Evolutionary conservation across 2,888 invertebrate genomes (phyloP).

Genomic region (Drosophila meridionalis): DNA sequence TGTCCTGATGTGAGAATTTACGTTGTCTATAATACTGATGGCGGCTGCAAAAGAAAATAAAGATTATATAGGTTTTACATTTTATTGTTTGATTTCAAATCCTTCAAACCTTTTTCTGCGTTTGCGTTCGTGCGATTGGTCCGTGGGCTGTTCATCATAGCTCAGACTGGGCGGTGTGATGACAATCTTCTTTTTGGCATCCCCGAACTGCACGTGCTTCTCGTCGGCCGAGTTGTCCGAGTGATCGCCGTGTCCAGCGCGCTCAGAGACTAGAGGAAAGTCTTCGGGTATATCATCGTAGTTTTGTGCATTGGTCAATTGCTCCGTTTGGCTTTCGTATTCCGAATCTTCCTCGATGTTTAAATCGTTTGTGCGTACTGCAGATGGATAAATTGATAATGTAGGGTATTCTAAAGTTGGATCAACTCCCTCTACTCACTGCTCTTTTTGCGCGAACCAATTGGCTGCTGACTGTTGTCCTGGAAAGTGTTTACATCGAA

Average conservation of each 20-base stretch:
- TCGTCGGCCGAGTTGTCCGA: slow-evolving; percentile 85
- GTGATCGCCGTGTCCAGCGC: slow-evolving; percentile 85
- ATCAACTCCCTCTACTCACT: slow-evolving; percentile 12
- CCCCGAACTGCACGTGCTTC: slow-evolving; percentile 86
- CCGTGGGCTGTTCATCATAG: slow-evolving; percentile 84
- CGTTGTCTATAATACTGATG: slow-evolving; percentile 89
- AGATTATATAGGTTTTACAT: not conserved
- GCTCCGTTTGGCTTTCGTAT: slow-evolving; percentile 82
- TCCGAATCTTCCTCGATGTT: slow-evolving; percentile 84
- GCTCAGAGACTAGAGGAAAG: slow-evolving; percentile 85
- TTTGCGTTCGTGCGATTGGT: slow-evolving; percentile 85
- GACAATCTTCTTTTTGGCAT: slow-evolving; percentile 83
- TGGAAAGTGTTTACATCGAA: slow-evolving; percentile 88
- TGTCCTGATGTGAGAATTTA: slow-evolving; percentile 92
- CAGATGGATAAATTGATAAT: not conserved
- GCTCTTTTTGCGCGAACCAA: slow-evolving; percentile 82
- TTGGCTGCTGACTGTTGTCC: slow-evolving; percentile 78
- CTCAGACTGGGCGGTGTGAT: slow-evolving; percentile 82
- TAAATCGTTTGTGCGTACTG: slow-evolving; percentile 83
- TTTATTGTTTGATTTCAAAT: not conserved
- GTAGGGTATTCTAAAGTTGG: not conserved
- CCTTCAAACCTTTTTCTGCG: slow-evolving; percentile 84
- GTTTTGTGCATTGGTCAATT: slow-evolving; percentile 81
- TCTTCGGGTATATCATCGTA: slow-evolving; percentile 85
- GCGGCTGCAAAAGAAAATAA: slow-evolving; percentile 85